phyloP scores from a whole-genome alignment of 2,113 vertebrate genomes.

The Corapipo altera region DNA sequence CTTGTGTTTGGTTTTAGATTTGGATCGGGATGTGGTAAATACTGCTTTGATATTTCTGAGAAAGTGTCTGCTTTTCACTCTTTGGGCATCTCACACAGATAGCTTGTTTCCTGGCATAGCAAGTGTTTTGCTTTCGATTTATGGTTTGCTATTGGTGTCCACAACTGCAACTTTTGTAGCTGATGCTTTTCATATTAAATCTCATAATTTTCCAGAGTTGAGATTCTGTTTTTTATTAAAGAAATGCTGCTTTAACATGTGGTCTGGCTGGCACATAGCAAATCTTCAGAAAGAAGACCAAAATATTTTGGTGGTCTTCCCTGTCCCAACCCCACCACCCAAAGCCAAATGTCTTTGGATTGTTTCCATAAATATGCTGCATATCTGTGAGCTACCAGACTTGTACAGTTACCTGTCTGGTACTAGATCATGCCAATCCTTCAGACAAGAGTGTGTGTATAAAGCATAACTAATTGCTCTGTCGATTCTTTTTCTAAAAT shows the following conservation, averaged over 20 bases:
- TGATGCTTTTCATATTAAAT: not conserved
- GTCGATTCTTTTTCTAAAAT: constrained; percentile 18
- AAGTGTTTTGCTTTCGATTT: not conserved
- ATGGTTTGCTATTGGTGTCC: not conserved
- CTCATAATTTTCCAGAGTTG: not conserved
- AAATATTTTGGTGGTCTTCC: constrained; percentile 12
- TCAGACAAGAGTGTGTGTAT: not conserved
- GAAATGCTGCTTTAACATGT: not conserved
- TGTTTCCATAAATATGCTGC: constrained; percentile 26
- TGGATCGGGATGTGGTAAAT: not conserved
- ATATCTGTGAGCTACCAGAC: constrained; percentile 12
- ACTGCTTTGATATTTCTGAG: not conserved
- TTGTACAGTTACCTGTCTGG: not conserved
- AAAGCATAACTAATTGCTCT: constrained; percentile 8
- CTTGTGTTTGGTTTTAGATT: not conserved
- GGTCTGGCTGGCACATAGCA: not conserved
- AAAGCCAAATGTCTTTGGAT: not conserved
- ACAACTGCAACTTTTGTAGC: not conserved
- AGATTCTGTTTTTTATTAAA: constrained; percentile 2
- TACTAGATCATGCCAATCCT: not conserved
- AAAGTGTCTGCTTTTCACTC: not conserved
- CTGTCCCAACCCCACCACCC: not conserved
- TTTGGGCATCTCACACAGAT: not conserved
- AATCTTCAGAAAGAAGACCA: not conserved
- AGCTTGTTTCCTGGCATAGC: not conserved